These are phyloP conservation scores for Arothron firmamentum DNA, from an alignment of 2,113 vertebrate genomes.

Conservation along the genomic window DNA sequence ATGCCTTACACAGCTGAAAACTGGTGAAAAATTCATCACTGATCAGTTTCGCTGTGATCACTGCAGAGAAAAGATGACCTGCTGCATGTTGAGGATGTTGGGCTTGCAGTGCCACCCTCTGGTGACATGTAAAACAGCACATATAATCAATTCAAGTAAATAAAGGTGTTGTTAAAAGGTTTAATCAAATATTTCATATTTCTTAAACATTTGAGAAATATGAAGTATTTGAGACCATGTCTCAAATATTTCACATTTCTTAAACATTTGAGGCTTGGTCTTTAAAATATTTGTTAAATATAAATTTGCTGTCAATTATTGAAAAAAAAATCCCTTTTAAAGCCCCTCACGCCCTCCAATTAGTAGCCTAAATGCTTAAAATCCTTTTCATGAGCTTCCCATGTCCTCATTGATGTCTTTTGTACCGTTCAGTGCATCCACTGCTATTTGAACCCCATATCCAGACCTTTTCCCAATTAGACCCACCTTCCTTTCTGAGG, in stretches of 20 bases:
- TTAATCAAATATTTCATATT: no score
- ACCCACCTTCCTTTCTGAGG: conserved; percentile 68
- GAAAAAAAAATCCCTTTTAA: conserved; percentile 7
- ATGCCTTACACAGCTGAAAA: no score
- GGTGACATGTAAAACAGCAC: conserved; percentile 30
- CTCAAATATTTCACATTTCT: no score
- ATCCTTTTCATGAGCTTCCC: conserved; percentile 44
- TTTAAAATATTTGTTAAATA: background rate
- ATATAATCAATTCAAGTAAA: background rate
- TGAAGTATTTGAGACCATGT: no score
- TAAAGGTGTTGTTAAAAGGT: background rate
- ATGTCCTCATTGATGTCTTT: conserved; percentile 48
- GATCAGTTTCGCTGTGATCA: no score
- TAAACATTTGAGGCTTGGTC: background rate
- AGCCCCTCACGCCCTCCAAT: conserved; percentile 53
- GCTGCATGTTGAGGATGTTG: background rate
- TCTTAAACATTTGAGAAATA: no score
- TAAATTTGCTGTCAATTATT: background rate
- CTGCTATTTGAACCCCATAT: conserved; percentile 66
- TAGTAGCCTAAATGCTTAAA: conserved; percentile 32
- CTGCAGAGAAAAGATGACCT: no score
- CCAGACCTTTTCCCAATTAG: conserved; percentile 70
- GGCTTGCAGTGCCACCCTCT: conserved; percentile 56
- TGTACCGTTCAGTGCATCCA: conserved; percentile 47
- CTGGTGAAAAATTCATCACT: no score